Percentiles rank a stretch among this genome's conserved stretches.
Evolutionary conservation across 2,113 vertebrate genomes (phyloP).

Genomic region (Anoplopoma fimbria): DNA sequence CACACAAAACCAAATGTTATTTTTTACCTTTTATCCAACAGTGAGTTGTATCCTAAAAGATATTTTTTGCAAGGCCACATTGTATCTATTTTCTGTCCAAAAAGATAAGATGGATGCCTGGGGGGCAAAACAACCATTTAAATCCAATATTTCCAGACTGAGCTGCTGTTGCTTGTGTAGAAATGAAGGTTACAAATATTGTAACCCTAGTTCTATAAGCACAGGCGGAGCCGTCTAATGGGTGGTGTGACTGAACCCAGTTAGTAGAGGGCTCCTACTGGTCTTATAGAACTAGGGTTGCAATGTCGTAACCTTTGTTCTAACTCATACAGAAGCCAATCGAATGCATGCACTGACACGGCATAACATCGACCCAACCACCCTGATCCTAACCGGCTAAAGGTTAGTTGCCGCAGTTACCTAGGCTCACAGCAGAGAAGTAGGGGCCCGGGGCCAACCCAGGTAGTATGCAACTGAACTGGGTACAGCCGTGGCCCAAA

Average conservation of each 20-base stretch:
- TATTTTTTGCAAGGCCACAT: not conserved
- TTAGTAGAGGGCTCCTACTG: not conserved
- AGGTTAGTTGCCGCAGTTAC: too few species aligned
- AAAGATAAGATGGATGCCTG: not conserved
- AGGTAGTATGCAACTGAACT: too few species aligned
- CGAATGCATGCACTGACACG: too few species aligned
- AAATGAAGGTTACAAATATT: not conserved
- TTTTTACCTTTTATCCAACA: not conserved
- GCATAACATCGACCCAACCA: too few species aligned
- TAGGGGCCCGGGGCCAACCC: too few species aligned
- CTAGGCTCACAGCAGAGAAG: too few species aligned
- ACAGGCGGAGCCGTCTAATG: not conserved
- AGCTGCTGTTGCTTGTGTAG: not conserved
- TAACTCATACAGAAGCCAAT: not conserved
- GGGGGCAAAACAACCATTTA: not conserved
- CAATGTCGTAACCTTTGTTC: not conserved
- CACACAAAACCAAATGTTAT: not conserved
- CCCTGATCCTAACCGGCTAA: too few species aligned
- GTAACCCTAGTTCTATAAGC: not conserved
- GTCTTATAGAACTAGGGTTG: not conserved
- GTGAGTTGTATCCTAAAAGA: not conserved
- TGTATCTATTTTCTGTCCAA: not conserved
- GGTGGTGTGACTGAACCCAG: not conserved
- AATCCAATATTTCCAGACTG: not conserved
- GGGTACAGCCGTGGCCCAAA: too few species aligned